Evolutionary conservation across 2,113 vertebrate species (phyloP), one percentile per base, ranked within the genome.

Genomic region (Tympanuchus pallidicinctus): DNA sequence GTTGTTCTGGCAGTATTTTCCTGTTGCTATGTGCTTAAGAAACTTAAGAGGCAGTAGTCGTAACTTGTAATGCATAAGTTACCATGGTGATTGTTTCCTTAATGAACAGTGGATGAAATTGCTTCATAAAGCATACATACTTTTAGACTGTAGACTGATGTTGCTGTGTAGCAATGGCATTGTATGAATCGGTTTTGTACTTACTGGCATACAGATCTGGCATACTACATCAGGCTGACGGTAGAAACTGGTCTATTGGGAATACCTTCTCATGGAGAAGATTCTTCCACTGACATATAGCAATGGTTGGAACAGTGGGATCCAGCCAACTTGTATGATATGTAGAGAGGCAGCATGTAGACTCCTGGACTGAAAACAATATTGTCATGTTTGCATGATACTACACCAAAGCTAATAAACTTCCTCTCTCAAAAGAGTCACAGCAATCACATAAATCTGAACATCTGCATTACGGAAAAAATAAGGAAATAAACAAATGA

Each of bases 81-180:
- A 63, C 90, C 83, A 94, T 95, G 80, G 95, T 60, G 56, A 97
- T 64, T 56, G 16, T 32, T 85, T 92, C 87, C 74, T 91, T 90
- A 95, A 89, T 80, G 93, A 97, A 56, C 56, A 88, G n/a, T n/a
- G 45, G 52, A 82, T 91, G 84, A 96, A 96, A 94, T 73, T 90
- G 59, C 21, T 88, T 94, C 74, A 56, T 95, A 89, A 96, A 94
- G 66, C 17, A 86, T 83, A 82, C 17, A 71, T 45, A 73, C 60
- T 54, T 91, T 73, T 84, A 95, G 45, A 32, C 90, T 80, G 40
- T 70, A 92, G 66, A 89, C 54, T 82, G 60, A 48, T 94, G 70
- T 40, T 84, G 18, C 6, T 80, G 71, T 77, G 7, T n/a, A 78
- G 43, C 15, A 70, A 30, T 30, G 25, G 2, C 15, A 60, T 10